Evolutionary conservation across 2,888 invertebrate genomes (phyloP).

Genomic region (Platycnemis pennipes): DNA sequence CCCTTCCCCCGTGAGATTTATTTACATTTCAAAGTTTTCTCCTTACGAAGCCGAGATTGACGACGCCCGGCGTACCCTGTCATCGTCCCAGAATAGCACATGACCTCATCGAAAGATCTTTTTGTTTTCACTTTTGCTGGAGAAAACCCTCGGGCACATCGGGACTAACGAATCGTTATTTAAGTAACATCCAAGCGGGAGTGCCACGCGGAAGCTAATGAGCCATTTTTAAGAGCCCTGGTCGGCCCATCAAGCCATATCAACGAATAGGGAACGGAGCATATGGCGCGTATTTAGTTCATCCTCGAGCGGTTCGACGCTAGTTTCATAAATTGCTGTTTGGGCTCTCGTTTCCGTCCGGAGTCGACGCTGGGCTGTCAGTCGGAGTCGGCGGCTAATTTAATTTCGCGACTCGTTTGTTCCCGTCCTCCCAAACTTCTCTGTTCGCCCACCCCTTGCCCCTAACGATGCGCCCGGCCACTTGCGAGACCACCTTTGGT

Average conservation of each 20-base stretch:
- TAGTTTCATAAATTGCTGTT: background rate
- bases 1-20: too few relatives aligned
- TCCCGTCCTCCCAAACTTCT: background rate
- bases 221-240: background rate
- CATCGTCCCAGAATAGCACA: background rate
- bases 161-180: background rate
- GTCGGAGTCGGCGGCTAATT: background rate
- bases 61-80: background rate
- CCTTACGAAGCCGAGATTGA: background rate
- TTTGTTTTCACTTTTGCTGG: too few relatives aligned
- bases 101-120: too few relatives aligned
- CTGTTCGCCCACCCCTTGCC: too few relatives aligned
- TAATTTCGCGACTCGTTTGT: background rate
- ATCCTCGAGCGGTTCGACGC: too few relatives aligned
- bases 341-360: background rate
- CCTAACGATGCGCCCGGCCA: too few relatives aligned
- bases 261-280: too few relatives aligned
- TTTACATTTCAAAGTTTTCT: too few relatives aligned
- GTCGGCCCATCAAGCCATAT: too few relatives aligned
- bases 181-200: background rate
- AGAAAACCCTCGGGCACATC: background rate
- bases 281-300: too few relatives aligned
- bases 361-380: background rate
- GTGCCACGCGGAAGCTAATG: background rate
- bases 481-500: too few relatives aligned